phyloP scores from a whole-genome alignment of 2,888 invertebrate genomes.

The Petrophora chlorosata region DNA sequence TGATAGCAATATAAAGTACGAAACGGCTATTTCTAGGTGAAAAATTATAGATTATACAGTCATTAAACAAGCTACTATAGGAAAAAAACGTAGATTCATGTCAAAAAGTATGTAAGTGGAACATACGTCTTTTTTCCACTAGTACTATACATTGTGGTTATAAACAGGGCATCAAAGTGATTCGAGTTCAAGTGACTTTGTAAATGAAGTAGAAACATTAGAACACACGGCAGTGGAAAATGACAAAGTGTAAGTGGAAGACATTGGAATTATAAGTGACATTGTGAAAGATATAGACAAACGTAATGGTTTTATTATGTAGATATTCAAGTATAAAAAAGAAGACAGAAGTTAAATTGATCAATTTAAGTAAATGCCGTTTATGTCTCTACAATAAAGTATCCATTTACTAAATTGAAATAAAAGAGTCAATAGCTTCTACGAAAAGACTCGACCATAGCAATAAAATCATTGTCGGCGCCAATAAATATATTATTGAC shows the following conservation, averaged over 20 bases:
- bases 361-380: background rate
- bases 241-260: too few species aligned
- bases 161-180: conserved; percentile 12
- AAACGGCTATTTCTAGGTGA: too few species aligned
- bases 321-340: too few species aligned
- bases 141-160: conserved; percentile 2
- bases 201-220: conserved; percentile 10
- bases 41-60: too few species aligned
- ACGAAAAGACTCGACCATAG: background rate
- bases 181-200: conserved; percentile 7
- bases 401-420: conserved; percentile 11
- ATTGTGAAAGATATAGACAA: too few species aligned
- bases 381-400: conserved; percentile 1
- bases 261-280: too few species aligned
- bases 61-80: too few species aligned
- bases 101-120: too few species aligned
- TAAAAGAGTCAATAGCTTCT: conserved; percentile 15
- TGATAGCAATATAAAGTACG: too few species aligned
- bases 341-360: background rate
- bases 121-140: too few species aligned
- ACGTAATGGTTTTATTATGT: too few species aligned
- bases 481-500: conserved; percentile 17
- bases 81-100: too few species aligned
- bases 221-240: conserved; percentile 1
- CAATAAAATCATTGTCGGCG: conserved; percentile 14